Conservation (phyloP, 2,797 vertebrate genomes). For the Cephalopachus bancanus region DNA sequence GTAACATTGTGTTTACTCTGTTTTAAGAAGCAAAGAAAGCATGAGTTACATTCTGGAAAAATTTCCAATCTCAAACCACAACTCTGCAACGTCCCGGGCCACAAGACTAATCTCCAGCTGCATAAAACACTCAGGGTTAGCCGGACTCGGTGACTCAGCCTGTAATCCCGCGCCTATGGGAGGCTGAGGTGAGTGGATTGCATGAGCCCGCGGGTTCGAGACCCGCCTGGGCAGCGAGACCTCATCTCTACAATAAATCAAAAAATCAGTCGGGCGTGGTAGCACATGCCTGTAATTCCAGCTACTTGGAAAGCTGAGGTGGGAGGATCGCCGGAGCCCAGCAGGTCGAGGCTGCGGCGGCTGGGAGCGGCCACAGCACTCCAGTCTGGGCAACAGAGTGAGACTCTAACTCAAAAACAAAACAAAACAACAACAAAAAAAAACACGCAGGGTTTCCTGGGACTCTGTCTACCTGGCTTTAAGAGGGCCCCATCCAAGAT, state of each 20-base stretch:
- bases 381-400: neutral
- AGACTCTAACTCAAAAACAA: neutral
- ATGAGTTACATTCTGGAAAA: neutral
- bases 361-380: neutral
- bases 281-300: no score
- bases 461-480: neutral
- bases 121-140: neutral
- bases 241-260: neutral
- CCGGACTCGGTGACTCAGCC: rapidly evolving
- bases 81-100: neutral
- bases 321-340: neutral
- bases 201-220: neutral
- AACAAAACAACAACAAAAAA: neutral
- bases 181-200: neutral
- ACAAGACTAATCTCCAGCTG: neutral
- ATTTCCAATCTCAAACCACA: neutral
- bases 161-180: neutral
- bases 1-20: neutral
- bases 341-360: neutral
- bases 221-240: neutral
- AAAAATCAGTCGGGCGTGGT: neutral
- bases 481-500: no score
- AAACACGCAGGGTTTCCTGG: neutral
- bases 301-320: neutral
- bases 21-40: neutral